phyloP scores from a whole-genome alignment of 2,888 invertebrate species.

The Didymodactylos carnosus region DNA sequence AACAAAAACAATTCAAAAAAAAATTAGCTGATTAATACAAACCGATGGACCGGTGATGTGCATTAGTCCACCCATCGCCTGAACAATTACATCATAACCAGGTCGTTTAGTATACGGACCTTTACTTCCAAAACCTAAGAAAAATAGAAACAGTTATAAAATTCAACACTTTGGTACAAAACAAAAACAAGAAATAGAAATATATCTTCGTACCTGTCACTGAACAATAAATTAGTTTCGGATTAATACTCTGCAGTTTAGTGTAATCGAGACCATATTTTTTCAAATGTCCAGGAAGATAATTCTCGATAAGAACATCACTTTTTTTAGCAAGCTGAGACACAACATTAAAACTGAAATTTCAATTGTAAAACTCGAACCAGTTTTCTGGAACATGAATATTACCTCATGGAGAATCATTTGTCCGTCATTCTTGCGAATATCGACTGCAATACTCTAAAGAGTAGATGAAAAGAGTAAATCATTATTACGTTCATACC shows the following conservation, averaged over 20 bases:
- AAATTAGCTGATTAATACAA: not conserved
- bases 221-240: slow-evolving; percentile 70
- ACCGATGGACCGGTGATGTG: slow-evolving; percentile 63
- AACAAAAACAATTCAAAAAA: not conserved
- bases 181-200: too few species aligned
- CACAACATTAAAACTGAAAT: not conserved
- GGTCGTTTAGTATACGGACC: slow-evolving; percentile 68
- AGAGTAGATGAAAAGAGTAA: slow-evolving; percentile 22
- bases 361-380: slow-evolving; percentile 33
- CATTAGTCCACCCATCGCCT: slow-evolving; percentile 70
- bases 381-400: slow-evolving; percentile 17
- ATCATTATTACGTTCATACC: not conserved
- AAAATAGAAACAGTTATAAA: not conserved
- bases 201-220: too few species aligned
- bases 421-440: slow-evolving; percentile 49
- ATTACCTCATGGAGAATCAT: slow-evolving; percentile 21
- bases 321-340: slow-evolving; percentile 50
- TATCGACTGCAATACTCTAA: slow-evolving; percentile 68
- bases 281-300: slow-evolving; percentile 66
- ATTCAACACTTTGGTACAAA: too few species aligned
- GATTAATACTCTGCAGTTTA: slow-evolving; percentile 47
- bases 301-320: slow-evolving; percentile 81
- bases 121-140: slow-evolving; percentile 52
- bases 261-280: slow-evolving; percentile 57
- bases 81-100: slow-evolving; percentile 89